Base-by-base conservation (phyloP, 1,140 invertebrate genomes). In the Drosophila melanica region DNA sequence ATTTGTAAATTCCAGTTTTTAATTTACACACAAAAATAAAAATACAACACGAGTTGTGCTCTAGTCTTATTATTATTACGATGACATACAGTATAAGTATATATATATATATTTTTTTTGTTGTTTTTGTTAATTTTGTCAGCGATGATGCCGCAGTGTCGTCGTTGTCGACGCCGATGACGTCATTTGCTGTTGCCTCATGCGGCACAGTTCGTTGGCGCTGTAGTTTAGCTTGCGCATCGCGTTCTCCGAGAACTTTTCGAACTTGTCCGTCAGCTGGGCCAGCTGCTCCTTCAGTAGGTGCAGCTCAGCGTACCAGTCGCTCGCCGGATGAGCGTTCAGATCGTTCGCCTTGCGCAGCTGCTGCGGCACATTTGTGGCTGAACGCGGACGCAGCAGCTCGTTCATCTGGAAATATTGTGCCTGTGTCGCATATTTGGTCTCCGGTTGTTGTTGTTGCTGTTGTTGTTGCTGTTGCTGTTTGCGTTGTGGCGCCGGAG, bases 301-400 rank as follows among this genome's bases (percentile, higher is more conserved):
- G 8, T 81, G 75, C 10, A 92, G 57, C 45, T 92, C 90, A 0
- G 41, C 42, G 0, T 81, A 77, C 18, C 91, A 54, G 37, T 87
- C 87, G n/a, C 91, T 90, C 1, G 70, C 54, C 45, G 90, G 81
- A 45, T 79, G 81, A 4, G n/a, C n/a, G 42, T 87, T 90, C 1
- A 90, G 65, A 27, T 86, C 86, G 2, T 76, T 68, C 57, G 90
- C 84, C 20, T 77, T 65, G 7, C 72, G 63, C 12, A 90, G 50
- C 54, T 90, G 87, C 45, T 90, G 85, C 0, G 87, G 87, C 47
- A 91, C 90, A 79, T 91, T 91, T 1, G 90, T 91, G 4, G 90
- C 84, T 0, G 90, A 91, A 6, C 90, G 90, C 6, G 90, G 90
- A 16, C 90, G 77, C 41, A 91, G 51, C 8, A 91, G 63, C 39